These are phyloP conservation scores for Pseudochromis fuscus DNA, from an alignment of 2,797 vertebrate genomes.

Conservation along the genomic window DNA sequence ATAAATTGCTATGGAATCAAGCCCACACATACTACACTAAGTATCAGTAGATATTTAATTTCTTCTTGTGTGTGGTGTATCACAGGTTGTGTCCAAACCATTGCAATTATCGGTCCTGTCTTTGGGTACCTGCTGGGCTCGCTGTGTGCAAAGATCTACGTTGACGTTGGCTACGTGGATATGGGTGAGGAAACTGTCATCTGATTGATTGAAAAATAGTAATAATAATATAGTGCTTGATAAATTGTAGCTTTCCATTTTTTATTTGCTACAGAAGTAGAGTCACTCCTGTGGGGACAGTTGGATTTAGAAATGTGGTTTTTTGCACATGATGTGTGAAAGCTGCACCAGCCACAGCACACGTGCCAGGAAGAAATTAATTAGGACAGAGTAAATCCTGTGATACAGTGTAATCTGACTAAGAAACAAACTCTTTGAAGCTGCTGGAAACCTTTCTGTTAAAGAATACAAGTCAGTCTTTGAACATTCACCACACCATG, in stretches of 20 bases:
- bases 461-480: not conserved
- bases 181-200: slow-evolving; percentile 87
- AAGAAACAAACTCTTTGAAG: slow-evolving; percentile 20
- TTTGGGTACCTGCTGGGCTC: slow-evolving; percentile 96
- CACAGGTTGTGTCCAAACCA: slow-evolving; percentile 93
- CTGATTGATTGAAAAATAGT: too few species aligned
- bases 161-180: slow-evolving; percentile 93
- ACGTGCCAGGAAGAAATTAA: slow-evolving; percentile 3
- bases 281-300: not conserved
- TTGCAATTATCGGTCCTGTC: slow-evolving; percentile 94
- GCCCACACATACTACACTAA: not conserved
- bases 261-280: too few species aligned
- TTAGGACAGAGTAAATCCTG: not conserved
- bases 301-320: slow-evolving; percentile 7
- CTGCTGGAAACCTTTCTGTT: slow-evolving; percentile 3
- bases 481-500: slow-evolving; percentile 3
- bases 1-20: not conserved
- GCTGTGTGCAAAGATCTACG: slow-evolving; percentile 94
- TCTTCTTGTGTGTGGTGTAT: slow-evolving; percentile 43
- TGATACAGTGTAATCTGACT: slow-evolving; percentile 3
- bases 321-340: slow-evolving; percentile 8
- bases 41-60: not conserved
- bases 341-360: not conserved
- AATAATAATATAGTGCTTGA: too few species aligned
- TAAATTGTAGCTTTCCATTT: too few species aligned